These are phyloP conservation scores for Abramis brama DNA, from an alignment of 2,113 vertebrate genomes.

Conservation along the genomic window DNA sequence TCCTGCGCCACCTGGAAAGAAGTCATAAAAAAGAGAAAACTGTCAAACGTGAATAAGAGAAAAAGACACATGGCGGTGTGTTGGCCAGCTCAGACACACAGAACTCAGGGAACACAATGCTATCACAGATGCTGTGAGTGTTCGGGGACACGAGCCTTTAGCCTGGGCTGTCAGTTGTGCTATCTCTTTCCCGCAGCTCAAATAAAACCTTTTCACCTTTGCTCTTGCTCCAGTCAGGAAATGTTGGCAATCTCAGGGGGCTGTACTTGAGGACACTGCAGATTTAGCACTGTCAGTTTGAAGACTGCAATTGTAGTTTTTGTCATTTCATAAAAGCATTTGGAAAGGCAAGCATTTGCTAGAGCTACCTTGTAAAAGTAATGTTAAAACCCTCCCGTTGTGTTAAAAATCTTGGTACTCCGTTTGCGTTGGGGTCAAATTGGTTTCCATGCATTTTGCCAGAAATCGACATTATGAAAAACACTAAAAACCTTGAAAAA, in stretches of 20 bases:
- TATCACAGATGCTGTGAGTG: slow-evolving; percentile 62
- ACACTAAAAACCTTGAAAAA: background rate
- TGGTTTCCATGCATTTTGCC: background rate
- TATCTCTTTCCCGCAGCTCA: slow-evolving; percentile 28
- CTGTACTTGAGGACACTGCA: slow-evolving; percentile 26
- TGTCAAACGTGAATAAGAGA: slow-evolving; percentile 60
- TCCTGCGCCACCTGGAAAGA: slow-evolving; percentile 72
- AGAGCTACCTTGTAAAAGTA: background rate
- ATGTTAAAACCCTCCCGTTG: background rate
- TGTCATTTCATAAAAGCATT: background rate
- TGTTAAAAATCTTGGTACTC: background rate
- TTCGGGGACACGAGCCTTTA: slow-evolving; percentile 57
- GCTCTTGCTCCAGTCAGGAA: slow-evolving; percentile 39
- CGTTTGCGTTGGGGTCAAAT: background rate
- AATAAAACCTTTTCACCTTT: slow-evolving; percentile 54
- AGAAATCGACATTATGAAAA: background rate
- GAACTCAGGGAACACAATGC: slow-evolving; percentile 51
- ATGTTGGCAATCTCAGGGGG: slow-evolving; percentile 23
- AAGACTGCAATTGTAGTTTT: background rate
- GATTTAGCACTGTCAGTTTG: slow-evolving; percentile 4
- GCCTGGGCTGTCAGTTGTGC: slow-evolving; percentile 59
- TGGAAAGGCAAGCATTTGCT: background rate
- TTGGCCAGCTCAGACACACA: slow-evolving; percentile 25
- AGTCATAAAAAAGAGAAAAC: slow-evolving; percentile 55
- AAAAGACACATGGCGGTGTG: slow-evolving; percentile 45